These are phyloP conservation scores for Cecidostiba fungosa DNA, from an alignment of 2,888 invertebrate species.

Conservation along the genomic window DNA sequence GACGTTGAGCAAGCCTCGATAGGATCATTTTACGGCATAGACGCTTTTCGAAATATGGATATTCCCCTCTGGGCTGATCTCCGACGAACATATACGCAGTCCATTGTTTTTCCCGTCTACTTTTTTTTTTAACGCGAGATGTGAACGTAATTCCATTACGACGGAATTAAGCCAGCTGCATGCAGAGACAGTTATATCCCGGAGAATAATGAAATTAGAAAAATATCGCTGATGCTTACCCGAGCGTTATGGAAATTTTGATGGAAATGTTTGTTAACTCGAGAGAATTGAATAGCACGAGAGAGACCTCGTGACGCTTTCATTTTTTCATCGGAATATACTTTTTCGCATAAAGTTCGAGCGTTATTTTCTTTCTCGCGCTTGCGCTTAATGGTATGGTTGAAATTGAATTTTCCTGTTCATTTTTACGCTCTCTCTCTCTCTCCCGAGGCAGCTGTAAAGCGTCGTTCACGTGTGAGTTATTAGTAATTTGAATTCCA, in stretches of 20 bases:
- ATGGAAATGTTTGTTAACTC: no score
- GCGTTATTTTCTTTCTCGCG: not conserved
- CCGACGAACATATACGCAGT: not conserved
- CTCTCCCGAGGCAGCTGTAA: not conserved
- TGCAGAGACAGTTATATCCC: no score
- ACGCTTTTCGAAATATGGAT: slow-evolving; percentile 5
- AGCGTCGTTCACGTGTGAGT: slow-evolving; percentile 4
- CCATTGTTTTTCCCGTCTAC: not conserved
- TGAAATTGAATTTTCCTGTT: not conserved
- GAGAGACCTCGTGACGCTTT: no score
- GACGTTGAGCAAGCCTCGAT: slow-evolving; percentile 28
- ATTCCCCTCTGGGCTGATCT: not conserved
- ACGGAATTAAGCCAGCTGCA: no score
- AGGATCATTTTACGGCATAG: slow-evolving; percentile 17
- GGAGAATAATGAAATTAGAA: no score
- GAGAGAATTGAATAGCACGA: no score
- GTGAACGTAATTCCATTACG: no score
- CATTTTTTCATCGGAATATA: not conserved
- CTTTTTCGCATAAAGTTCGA: not conserved
- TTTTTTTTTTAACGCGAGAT: no score
- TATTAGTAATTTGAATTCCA: slow-evolving; percentile 17
- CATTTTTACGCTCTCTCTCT: not conserved
- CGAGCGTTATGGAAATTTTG: no score
- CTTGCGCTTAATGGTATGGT: not conserved
- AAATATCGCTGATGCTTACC: no score